phyloP scores from a whole-genome alignment of 2,797 vertebrate species.

The Craterocephalus amniculus region DNA sequence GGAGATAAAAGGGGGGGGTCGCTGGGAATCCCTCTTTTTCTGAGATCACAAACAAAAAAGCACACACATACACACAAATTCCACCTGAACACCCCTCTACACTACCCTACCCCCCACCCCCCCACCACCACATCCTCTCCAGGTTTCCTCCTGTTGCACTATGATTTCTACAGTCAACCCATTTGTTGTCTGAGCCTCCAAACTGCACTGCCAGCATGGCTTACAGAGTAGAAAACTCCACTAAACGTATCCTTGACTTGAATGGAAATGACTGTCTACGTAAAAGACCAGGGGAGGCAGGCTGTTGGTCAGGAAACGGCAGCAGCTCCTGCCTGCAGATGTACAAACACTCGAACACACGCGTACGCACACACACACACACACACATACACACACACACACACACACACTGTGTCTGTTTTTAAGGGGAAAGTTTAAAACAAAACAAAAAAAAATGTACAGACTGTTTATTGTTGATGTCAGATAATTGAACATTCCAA shows the following conservation, averaged over 20 bases:
- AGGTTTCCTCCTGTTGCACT: constrained; percentile 71
- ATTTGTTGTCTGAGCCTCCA: constrained; percentile 68
- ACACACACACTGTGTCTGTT: constrained; percentile 54
- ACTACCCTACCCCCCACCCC: constrained; percentile 11
- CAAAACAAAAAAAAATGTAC: constrained; percentile 13
- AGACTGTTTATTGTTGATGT: constrained; percentile 77
- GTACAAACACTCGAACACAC: constrained; percentile 71
- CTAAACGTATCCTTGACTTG: constrained; percentile 66
- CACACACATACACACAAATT: constrained; percentile 31
- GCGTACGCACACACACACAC: constrained; percentile 67
- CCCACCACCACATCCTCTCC: constrained; percentile 39
- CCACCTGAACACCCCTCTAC: constrained; percentile 40
- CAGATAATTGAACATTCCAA: constrained; percentile 80
- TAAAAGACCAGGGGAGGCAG: constrained; percentile 48
- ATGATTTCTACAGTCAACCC: constrained; percentile 65
- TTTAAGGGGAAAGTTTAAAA: constrained; percentile 22
- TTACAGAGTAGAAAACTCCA: constrained; percentile 65
- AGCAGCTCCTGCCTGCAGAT: constrained; percentile 53
- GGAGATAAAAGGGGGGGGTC: constrained; percentile 57
- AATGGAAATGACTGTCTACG: constrained; percentile 59
- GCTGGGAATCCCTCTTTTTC: constrained; percentile 40
- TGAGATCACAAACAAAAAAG: constrained; percentile 47
- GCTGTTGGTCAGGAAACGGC: constrained; percentile 40
- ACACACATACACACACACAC: constrained; percentile 61
- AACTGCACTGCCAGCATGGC: constrained; percentile 75